phyloP scores from a whole-genome alignment of 2,113 vertebrate species.

The Ariopsis seemanni region DNA sequence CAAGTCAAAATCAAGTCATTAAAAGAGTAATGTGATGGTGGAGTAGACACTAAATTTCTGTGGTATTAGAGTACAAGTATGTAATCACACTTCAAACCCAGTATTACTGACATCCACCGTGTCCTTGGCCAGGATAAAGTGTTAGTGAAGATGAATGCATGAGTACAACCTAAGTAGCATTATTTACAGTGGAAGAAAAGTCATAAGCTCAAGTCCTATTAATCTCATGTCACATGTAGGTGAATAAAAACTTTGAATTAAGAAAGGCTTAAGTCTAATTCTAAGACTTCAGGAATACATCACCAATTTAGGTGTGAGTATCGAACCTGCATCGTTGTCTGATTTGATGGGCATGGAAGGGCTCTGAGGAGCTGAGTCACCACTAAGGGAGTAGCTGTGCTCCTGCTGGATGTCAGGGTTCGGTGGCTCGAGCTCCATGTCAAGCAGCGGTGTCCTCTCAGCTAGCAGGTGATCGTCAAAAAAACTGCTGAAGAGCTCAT shows the following conservation, averaged over 20 bases:
- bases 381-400: constrained; percentile 97
- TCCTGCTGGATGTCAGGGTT: constrained; percentile 94
- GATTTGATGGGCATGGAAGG: constrained; percentile 91
- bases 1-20: background rate
- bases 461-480: constrained; percentile 94
- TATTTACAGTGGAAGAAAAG: background rate
- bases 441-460: constrained; percentile 87
- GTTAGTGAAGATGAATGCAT: background rate
- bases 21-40: background rate
- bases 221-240: background rate
- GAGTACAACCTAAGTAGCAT: background rate
- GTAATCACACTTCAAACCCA: background rate
- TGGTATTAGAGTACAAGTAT: background rate
- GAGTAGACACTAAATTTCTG: background rate
- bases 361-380: constrained; percentile 96
- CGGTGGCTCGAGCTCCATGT: constrained; percentile 91
- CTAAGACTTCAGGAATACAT: background rate
- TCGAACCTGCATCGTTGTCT: constrained; percentile 85
- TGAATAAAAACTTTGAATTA: background rate
- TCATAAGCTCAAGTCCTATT: background rate
- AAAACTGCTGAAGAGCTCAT: constrained; percentile 95
- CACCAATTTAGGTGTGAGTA: background rate
- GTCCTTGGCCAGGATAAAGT: background rate
- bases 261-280: background rate
- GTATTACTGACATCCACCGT: background rate